A percentile compares a stretch with the other conserved stretches of the same genome.
phyloP scores from a whole-genome alignment of 2,888 invertebrate genomes.

The Hartigia nigra region DNA sequence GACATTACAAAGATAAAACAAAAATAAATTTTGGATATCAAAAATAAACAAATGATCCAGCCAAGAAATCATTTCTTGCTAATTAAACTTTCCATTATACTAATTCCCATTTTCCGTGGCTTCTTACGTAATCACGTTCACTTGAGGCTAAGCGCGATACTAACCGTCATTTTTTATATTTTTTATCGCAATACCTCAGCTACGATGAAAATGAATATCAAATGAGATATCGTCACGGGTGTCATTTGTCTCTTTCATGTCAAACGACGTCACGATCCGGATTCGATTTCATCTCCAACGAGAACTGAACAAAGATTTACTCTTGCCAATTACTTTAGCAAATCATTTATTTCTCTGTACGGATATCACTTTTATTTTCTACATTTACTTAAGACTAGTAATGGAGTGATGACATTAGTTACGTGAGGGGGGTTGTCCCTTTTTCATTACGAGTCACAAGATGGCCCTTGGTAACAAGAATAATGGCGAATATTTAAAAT shows the following conservation, averaged over 20 bases:
- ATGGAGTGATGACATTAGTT: neutral
- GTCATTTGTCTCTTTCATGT: slow-evolving; percentile 30
- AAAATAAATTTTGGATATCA: neutral
- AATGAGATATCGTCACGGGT: slow-evolving; percentile 22
- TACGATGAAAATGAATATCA: slow-evolving; percentile 30
- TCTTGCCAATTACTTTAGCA: neutral
- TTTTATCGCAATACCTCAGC: neutral
- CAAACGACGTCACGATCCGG: slow-evolving; percentile 23
- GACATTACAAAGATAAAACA: neutral
- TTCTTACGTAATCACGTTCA: neutral
- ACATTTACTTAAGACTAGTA: neutral
- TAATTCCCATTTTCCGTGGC: neutral
- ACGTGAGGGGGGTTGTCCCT: neutral
- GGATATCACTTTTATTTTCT: neutral
- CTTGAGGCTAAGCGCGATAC: neutral
- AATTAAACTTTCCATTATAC: neutral
- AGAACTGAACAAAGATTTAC: neutral
- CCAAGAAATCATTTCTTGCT: neutral
- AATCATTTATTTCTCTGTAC: neutral
- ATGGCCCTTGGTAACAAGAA: neutral
- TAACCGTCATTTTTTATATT: neutral
- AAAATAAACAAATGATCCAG: neutral
- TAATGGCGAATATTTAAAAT: neutral
- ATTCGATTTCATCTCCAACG: neutral
- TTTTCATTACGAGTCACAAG: neutral